Percentiles rank a stretch among this genome's conserved stretches.
phyloP scores from a whole-genome alignment of 2,888 invertebrate species.

The Ethmia dodecea region DNA sequence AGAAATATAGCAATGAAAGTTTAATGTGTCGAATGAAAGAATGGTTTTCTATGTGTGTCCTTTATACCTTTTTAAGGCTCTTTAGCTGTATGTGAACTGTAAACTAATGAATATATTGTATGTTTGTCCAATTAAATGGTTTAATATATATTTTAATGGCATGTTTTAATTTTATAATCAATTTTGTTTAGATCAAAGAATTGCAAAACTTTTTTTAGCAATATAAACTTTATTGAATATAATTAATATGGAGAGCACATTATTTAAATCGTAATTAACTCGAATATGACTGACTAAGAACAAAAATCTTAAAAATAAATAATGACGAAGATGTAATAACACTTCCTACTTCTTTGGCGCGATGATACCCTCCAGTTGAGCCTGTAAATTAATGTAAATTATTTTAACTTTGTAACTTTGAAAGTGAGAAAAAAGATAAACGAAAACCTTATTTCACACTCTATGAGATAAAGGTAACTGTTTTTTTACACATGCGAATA shows the following conservation, averaged over 20 bases:
- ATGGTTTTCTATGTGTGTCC: slow-evolving; percentile 57
- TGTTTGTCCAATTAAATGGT: slow-evolving; percentile 77
- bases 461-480: too few relatives aligned
- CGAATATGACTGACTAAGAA: slow-evolving; percentile 17
- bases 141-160: slow-evolving; percentile 78
- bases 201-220: neutral
- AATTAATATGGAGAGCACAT: slow-evolving; percentile 20
- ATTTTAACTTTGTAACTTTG: too few relatives aligned
- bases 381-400: too few relatives aligned
- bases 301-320: slow-evolving; percentile 25
- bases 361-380: slow-evolving; percentile 95
- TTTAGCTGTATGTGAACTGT: slow-evolving; percentile 66
- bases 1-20: slow-evolving; percentile 29
- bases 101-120: slow-evolving; percentile 76
- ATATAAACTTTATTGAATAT: slow-evolving; percentile 22
- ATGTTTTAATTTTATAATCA: slow-evolving; percentile 23
- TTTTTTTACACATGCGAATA: too few relatives aligned
- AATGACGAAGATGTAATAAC: slow-evolving; percentile 21
- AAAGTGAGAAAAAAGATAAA: too few relatives aligned
- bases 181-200: neutral
- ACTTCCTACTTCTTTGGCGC: slow-evolving; percentile 90
- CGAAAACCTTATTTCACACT: too few relatives aligned
- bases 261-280: slow-evolving; percentile 17
- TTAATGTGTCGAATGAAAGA: slow-evolving; percentile 47
- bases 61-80: slow-evolving; percentile 70